phyloP scores from a whole-genome alignment of 1,140 invertebrate species.

The Steinernema feltiae region DNA sequence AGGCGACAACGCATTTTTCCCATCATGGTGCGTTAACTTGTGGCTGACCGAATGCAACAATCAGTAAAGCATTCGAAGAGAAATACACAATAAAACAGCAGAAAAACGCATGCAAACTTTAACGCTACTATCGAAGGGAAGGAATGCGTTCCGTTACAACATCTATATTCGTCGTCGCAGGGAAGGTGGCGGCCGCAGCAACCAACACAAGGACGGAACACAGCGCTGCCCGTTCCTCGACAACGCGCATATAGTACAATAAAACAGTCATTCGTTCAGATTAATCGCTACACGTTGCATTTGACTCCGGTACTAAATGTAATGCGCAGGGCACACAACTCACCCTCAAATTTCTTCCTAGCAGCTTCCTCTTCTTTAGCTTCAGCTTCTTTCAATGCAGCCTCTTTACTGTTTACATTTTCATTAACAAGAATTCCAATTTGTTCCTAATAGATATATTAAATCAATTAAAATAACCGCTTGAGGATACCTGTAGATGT shows the following conservation, averaged over 20 bases:
- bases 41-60: not conserved
- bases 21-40: too few species aligned
- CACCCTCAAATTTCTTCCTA: conserved; percentile 64
- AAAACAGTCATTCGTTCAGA: not conserved
- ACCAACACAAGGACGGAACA: not conserved
- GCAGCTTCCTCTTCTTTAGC: conserved; percentile 78
- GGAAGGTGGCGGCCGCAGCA: not conserved
- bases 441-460: conserved; percentile 34
- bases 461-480: conserved; percentile 9
- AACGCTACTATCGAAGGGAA: not conserved
- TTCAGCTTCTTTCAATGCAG: conserved; percentile 63
- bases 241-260: conserved; percentile 21
- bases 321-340: not conserved
- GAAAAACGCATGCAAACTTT: not conserved
- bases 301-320: not conserved
- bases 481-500: conserved; percentile 70
- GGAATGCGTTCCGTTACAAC: conserved; percentile 1
- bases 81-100: not conserved
- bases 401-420: conserved; percentile 23
- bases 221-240: not conserved
- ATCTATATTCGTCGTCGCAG: too few species aligned
- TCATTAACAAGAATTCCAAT: conserved; percentile 34
- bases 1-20: not conserved
- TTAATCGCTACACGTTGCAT: conserved; percentile 1
- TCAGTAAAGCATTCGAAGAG: too few species aligned